phyloP scores from a whole-genome alignment of 2,797 vertebrate species.

The Chanos chanos region DNA sequence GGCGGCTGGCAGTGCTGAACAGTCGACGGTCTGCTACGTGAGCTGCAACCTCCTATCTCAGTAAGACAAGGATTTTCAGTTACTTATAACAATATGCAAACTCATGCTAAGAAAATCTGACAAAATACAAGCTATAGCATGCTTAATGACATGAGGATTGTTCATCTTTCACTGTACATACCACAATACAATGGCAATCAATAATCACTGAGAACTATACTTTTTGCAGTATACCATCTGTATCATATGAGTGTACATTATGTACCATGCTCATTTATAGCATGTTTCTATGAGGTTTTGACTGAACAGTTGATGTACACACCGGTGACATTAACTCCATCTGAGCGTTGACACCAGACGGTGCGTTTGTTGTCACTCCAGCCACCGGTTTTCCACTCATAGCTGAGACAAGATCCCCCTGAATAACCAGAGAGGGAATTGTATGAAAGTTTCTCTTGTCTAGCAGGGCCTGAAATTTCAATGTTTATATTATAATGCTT shows the following conservation, averaged over 20 bases:
- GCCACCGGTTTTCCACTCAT: slow-evolving; percentile 74
- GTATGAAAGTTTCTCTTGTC: too few species aligned
- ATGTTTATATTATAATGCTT: too few species aligned
- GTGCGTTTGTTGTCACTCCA: slow-evolving; percentile 75
- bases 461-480: too few species aligned
- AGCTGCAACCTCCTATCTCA: slow-evolving; percentile 75
- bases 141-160: too few species aligned
- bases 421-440: too few species aligned
- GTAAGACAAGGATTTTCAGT: not conserved
- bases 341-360: slow-evolving; percentile 84
- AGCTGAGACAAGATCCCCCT: slow-evolving; percentile 81
- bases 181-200: not conserved
- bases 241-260: too few species aligned
- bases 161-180: not conserved
- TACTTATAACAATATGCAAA: too few species aligned
- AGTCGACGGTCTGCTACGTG: slow-evolving; percentile 64
- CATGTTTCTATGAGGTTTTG: too few species aligned
- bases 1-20: slow-evolving; percentile 70
- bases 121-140: too few species aligned
- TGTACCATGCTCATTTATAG: too few species aligned
- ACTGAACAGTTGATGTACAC: not conserved
- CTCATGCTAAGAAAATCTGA: too few species aligned
- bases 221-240: not conserved
- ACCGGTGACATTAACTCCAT: slow-evolving; percentile 84
- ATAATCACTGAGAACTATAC: not conserved